A percentile compares a stretch with the other conserved stretches of the same genome.
Evolutionary conservation across 1,140 invertebrate species (phyloP).

Genomic region (Listronotus bonariensis): DNA sequence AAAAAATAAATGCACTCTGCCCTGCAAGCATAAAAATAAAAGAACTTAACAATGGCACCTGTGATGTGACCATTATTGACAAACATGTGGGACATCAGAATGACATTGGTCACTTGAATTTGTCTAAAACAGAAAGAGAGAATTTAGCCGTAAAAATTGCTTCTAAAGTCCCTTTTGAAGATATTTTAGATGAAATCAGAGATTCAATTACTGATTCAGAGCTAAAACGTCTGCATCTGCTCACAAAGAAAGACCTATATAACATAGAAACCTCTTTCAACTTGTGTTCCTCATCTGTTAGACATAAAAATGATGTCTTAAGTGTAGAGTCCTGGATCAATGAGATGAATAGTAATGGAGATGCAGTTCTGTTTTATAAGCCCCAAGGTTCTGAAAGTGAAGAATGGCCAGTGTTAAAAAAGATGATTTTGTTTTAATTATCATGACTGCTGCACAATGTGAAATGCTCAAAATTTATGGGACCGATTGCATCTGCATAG

Average conservation of each 20-base stretch:
- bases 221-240: background rate
- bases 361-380: constrained; percentile 14
- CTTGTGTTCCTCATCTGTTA: background rate
- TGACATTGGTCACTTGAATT: constrained; percentile 6
- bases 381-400: background rate
- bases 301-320: constrained; percentile 9
- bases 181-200: constrained; percentile 2
- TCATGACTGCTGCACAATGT: constrained; percentile 10
- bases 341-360: background rate
- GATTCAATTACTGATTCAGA: background rate
- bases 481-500: constrained; percentile 34
- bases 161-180: constrained; percentile 1
- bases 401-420: constrained; percentile 4
- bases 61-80: constrained; percentile 12
- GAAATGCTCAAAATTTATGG: constrained; percentile 23
- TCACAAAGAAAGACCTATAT: constrained; percentile 2
- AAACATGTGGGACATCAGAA: constrained; percentile 21
- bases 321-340: constrained; percentile 12
- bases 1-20: constrained; percentile 31
- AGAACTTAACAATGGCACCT: too few relatives aligned
- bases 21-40: constrained; percentile 15
- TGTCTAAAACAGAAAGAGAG: background rate
- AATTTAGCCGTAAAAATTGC: background rate
- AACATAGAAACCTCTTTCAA: background rate
- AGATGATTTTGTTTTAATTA: constrained; percentile 19